Evolutionary conservation across 2,113 vertebrate species (phyloP), one percentile per base, ranked within the genome.

Genomic region (Equus przewalskii): DNA sequence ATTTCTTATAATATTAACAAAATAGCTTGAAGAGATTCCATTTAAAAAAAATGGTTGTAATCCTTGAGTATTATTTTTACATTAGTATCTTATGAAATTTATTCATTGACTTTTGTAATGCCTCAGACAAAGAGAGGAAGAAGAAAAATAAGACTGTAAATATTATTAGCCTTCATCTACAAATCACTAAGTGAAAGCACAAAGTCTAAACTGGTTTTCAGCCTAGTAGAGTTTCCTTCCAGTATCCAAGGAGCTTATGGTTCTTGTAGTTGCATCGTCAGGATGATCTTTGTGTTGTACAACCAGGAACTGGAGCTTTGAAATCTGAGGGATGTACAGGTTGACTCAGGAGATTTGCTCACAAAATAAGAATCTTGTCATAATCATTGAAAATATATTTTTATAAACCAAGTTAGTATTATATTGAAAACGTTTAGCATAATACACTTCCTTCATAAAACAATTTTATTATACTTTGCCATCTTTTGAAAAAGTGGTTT

Each of bases 361-460:
- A 82, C 64, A 91, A 89, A 94, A 83, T 75, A 78, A 86, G 18
- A 70, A 33, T 79, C 16, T 46, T 94, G 9, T 67, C 30, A 62
- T 83, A 49, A 88, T 89, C 33, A 46, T 81, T 91, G 26, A 88
- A 95, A 89, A 33, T 85, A 33, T 14, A 3, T 24, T 97, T 87
- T 89, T 49, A 62, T 95, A 86, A 93, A 84, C 1, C 36, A 72
- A 3, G 12, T 54, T 76, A 58, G 7, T 76, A 62, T 16, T 64
- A 9, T 41, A 30, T 44, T 36, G 12, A 72, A 91, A 8, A 64
- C 8, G 84, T 81, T 83, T 73, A 73, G 3, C 26, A 73, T 36
- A 64, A n/a, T 28, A n/a, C 15, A 54, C 24, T 75, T 94, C n/a
- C 33, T 60, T 80, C 33, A 67, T 90, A 65, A 72, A 73, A 70